Percentiles rank a stretch among this genome's conserved stretches.
Evolutionary conservation across 2,797 vertebrate genomes (phyloP).

Genomic region (Austrolebias charrua): DNA sequence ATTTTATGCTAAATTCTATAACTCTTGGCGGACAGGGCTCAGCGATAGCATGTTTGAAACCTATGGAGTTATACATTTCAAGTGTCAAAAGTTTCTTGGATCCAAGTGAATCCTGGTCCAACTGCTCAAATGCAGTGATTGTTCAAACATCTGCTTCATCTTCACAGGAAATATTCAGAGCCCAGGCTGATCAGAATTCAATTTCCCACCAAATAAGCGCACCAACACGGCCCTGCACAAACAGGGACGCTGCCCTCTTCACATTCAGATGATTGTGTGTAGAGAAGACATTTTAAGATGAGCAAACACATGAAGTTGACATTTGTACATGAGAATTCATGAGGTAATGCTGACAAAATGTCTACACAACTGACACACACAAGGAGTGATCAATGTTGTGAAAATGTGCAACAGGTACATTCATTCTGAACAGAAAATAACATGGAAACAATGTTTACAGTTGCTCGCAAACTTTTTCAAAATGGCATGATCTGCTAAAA

Average conservation of each 20-base stretch:
- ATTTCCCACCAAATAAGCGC: conserved; percentile 47
- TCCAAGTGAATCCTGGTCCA: conserved; percentile 45
- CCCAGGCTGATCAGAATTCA: conserved; percentile 51
- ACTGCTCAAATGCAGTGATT: conserved; percentile 36
- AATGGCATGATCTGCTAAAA: conserved; percentile 58
- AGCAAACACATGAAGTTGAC: conserved; percentile 59
- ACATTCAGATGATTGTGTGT: conserved; percentile 70
- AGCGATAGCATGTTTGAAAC: conserved; percentile 62
- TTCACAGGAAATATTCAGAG: conserved; percentile 59
- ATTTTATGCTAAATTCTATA: conserved; percentile 36
- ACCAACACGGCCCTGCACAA: conserved; percentile 44
- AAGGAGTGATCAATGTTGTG: conserved; percentile 63
- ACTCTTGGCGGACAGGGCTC: conserved; percentile 46
- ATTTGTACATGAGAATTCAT: conserved; percentile 66
- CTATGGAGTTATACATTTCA: conserved; percentile 73
- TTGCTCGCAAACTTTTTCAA: conserved; percentile 72
- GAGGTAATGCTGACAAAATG: conserved; percentile 58
- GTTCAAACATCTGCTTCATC: conserved; percentile 55
- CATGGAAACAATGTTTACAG: conserved; percentile 47
- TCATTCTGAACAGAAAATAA: conserved; percentile 59
- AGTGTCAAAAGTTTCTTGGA: conserved; percentile 69
- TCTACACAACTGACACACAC: conserved; percentile 62
- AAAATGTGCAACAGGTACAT: conserved; percentile 70
- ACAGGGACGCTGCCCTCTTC: conserved; percentile 57
- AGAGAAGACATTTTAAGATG: conserved; percentile 42